Base-by-base conservation (phyloP, 2,888 invertebrate species). In the Cyclophora punctaria region DNA sequence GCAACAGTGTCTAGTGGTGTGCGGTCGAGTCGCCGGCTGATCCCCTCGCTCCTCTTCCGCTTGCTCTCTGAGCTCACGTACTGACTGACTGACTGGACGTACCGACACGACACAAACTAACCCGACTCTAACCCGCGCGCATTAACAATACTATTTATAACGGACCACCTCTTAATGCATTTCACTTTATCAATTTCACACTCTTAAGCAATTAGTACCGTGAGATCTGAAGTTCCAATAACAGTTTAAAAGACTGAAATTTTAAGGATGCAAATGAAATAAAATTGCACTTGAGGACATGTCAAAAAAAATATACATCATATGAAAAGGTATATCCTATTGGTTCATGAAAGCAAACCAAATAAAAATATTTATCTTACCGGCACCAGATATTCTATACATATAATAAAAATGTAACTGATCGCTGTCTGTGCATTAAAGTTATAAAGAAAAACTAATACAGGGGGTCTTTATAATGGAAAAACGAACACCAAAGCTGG, bases 321-420 rank as follows among this genome's bases (percentile, higher is more conserved):
- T 75, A 76, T 85, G 89, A 89, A 89, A 89, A 89, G 89, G 89
- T 89, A 89, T 87, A 80, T 83, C 80, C 84, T 81, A 81, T 83
- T 85, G 84, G 84, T 83, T 81, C 68, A 78, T 78, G 64, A 73
- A 75, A 75, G 76, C 72, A 80, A 81, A 83, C 83, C 81, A 79
- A 78, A 73, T 69, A 67, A 71, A 69, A 68, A 63, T 59, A 53
- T 62, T 57, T 58, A 48, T 73, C 81, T 86, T 82, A 84, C 85
- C 83, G 76, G 79, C 80, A 80, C 79, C 75, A 73, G 66, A 73
- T 73, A 73, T 63, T 20, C 20, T 20, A 20, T 20, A 20, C 20
- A 20, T 20, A 20, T 20, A 20, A 20, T 20, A 20, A 20, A 20
- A 20, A 20, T 20, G 20, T 20, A 20, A 20, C 20, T 20, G 20